These are phyloP conservation scores for Scatophagus argus DNA, from an alignment of 2,113 vertebrate genomes.

Conservation along the genomic window DNA sequence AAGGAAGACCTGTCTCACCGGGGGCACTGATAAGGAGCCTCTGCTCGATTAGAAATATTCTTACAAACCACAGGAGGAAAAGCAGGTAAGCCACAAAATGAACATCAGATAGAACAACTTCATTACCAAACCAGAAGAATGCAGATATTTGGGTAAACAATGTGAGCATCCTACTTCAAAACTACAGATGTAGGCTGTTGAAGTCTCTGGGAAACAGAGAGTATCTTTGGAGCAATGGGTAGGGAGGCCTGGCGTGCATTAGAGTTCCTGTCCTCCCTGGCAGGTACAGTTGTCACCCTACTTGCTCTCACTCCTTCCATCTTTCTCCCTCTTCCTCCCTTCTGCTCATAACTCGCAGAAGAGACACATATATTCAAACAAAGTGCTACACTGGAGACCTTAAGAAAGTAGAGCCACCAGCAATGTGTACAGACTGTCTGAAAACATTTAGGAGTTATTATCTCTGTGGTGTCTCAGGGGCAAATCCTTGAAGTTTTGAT, in stretches of 20 bases:
- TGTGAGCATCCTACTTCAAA: conserved; percentile 1
- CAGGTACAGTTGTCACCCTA: conserved; percentile 32
- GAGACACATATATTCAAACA: conserved; percentile 44
- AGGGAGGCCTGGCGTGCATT: conserved; percentile 33
- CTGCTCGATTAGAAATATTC: conserved; percentile 4
- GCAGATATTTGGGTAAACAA: conserved; percentile 1
- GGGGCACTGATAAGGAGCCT: conserved; percentile 12
- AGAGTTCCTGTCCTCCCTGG: background rate
- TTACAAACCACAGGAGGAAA: background rate
- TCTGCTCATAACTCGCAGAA: conserved; percentile 22
- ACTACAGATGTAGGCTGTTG: background rate
- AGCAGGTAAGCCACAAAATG: conserved; percentile 47
- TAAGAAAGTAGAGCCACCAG: conserved; percentile 6
- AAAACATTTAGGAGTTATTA: background rate
- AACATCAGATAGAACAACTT: background rate
- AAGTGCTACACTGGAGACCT: conserved; percentile 9
- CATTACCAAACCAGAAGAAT: conserved; percentile 5
- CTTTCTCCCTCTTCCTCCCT: background rate
- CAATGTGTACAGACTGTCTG: background rate
- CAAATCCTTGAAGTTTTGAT: background rate
- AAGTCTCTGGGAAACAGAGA: conserved; percentile 13
- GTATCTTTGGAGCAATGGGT: conserved; percentile 3
- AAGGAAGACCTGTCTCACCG: conserved; percentile 12
- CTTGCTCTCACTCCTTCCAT: background rate
- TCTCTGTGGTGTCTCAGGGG: background rate